Base-by-base conservation (phyloP, 2,888 invertebrate species). In the Drosophila gaucha region DNA sequence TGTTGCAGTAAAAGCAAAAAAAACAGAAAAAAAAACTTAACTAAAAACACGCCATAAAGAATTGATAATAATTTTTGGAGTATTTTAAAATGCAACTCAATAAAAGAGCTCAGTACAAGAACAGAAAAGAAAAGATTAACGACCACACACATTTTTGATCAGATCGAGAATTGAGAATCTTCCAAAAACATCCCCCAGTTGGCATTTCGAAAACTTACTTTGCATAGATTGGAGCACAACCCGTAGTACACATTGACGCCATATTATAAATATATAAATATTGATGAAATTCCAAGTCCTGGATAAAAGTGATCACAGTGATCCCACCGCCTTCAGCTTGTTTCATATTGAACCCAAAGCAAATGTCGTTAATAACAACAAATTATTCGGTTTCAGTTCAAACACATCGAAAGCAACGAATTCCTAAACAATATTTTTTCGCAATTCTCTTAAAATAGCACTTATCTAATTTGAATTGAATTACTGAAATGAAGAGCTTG, bases 291-390 rank as follows among this genome's bases (percentile, higher is more conserved):
- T 51, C 60, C 39, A 36, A 49, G 31, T 35, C 39, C 63, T 52
- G 75, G 66, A 75, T 52, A 74, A 24, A 46, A 63, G 67, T 74
- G 71, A 83, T 69, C 79, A 83, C 70, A 73, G 67, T 66, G 78
- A 83, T 80, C 82, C 82, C 82, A 83, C 82, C 82, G 82, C 86
- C 80, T 83, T 86, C 64, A 59, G 84, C 80, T 83, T 86, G 67
- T 76, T 78, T 82, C 70, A 60, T 62, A 70, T 66, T 41, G 36
- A 67, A 41, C 58, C 73, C 79, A 43, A 65, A 67, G 55, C 51
- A 38, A 74, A 51, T 59, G 66, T 66, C 60, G 44, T 62, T 64
- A 52, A 44, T 44, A 8, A 22, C 18, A 43, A 54, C 14, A 36
- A 67, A 55, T 55, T 51, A 36, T 80, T 80, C 80, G 80, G 86